phyloP scores from a whole-genome alignment of 2,888 invertebrate species.

The Apoda limacodes region DNA sequence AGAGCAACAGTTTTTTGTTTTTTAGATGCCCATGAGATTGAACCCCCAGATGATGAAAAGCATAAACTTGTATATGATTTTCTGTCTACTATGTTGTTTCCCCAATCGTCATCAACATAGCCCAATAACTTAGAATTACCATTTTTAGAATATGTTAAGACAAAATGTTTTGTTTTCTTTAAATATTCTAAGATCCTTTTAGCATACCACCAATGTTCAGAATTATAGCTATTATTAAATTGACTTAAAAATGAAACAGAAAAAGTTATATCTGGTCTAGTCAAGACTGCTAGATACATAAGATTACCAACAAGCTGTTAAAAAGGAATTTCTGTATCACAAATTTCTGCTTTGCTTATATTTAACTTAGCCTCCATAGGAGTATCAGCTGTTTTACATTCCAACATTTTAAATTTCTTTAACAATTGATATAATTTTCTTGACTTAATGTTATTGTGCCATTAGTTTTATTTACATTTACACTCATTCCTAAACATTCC shows the following conservation, averaged over 20 bases:
- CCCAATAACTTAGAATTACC: conserved; percentile 2
- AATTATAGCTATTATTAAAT: conserved; percentile 12
- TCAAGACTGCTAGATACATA: conserved; percentile 13
- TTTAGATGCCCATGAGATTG: conserved; percentile 11
- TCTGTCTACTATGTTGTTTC: conserved; percentile 8
- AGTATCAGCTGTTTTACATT: too few relatives aligned
- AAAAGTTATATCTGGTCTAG: too few relatives aligned
- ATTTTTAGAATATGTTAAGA: conserved; percentile 7
- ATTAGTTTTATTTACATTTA: conserved; percentile 10
- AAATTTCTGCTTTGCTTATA: too few relatives aligned
- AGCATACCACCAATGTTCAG: conserved; percentile 12
- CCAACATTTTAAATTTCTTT: too few relatives aligned
- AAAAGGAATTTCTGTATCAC: too few relatives aligned
- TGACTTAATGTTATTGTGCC: conserved; percentile 12
- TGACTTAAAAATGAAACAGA: too few relatives aligned
- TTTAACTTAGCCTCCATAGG: too few relatives aligned
- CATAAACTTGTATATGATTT: conserved; percentile 14
- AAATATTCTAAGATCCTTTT: too few relatives aligned
- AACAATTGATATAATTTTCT: conserved; percentile 12
- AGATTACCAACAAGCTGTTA: conserved; percentile 13
- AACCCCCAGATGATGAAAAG: conserved; percentile 7
- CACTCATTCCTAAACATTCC: conserved; percentile 13
- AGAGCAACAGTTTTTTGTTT: too few relatives aligned
- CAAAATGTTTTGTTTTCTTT: conserved; percentile 9
- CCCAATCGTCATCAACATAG: too few relatives aligned